phyloP scores from a whole-genome alignment of 2,113 vertebrate genomes.

The Hyperoodon ampullatus region DNA sequence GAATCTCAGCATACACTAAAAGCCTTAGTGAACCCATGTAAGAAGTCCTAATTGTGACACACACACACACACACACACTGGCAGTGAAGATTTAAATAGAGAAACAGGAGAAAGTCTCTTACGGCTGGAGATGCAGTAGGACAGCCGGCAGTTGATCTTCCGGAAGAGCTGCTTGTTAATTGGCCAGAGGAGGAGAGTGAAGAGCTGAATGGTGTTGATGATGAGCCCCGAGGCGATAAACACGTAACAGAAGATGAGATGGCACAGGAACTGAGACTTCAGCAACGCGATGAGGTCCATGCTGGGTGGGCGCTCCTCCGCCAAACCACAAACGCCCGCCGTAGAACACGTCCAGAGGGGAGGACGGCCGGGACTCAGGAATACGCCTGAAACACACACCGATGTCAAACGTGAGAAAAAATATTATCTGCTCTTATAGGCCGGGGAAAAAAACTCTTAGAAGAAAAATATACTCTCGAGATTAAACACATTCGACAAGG shows the following conservation, averaged over 20 bases:
- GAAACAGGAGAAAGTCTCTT: slow-evolving; percentile 77
- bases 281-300: slow-evolving; percentile 93
- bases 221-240: slow-evolving; percentile 95
- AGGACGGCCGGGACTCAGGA: slow-evolving; percentile 52
- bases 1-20: background rate
- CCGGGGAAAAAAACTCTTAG: background rate
- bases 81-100: background rate
- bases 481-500: background rate
- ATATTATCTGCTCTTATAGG: accelerated
- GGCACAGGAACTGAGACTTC: slow-evolving; percentile 95
- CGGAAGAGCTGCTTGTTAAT: slow-evolving; percentile 94
- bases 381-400: slow-evolving; percentile 79
- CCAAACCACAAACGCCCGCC: background rate
- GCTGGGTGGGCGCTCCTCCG: slow-evolving; percentile 69
- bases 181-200: slow-evolving; percentile 93
- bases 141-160: slow-evolving; percentile 94
- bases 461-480: background rate
- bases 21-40: accelerated
- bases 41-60: accelerated
- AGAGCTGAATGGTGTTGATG: slow-evolving; percentile 93
- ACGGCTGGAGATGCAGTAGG: slow-evolving; percentile 96
- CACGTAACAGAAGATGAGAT: slow-evolving; percentile 95
- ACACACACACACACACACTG: no score
- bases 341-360: slow-evolving; percentile 55
- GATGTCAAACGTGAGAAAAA: slow-evolving; percentile 53